Conservation (phyloP, 2,888 invertebrate species). For the Nephrotoma appendiculata region DNA sequence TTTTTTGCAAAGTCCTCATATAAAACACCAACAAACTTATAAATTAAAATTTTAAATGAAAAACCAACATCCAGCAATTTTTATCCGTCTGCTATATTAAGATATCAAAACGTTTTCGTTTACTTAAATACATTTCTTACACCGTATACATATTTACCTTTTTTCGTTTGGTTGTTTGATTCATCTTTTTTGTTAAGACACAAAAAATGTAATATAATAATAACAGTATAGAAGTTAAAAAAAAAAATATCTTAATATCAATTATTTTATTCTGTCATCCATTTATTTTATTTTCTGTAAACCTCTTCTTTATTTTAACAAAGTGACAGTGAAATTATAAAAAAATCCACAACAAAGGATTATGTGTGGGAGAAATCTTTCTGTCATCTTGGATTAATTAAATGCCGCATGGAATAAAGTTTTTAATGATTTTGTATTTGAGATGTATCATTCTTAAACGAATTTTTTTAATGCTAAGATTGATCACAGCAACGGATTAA, state of each 20-base stretch:
- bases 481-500: background rate
- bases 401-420: background rate
- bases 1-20: background rate
- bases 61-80: background rate
- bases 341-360: background rate
- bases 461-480: background rate
- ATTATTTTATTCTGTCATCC: background rate
- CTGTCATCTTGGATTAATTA: background rate
- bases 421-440: background rate
- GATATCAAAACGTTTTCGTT: background rate
- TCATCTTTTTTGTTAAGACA: background rate
- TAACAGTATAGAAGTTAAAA: background rate
- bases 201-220: background rate
- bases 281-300: background rate
- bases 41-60: background rate
- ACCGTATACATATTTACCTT: background rate
- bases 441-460: background rate
- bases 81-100: background rate
- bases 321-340: background rate
- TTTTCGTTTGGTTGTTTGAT: background rate
- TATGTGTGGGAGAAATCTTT: background rate
- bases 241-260: background rate
- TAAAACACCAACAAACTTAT: background rate
- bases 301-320: background rate
- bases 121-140: background rate